A percentile compares a stretch with the other conserved stretches of the same genome.
Evolutionary conservation across 2,797 vertebrate species (phyloP).

Genomic region (Choloepus didactylus): DNA sequence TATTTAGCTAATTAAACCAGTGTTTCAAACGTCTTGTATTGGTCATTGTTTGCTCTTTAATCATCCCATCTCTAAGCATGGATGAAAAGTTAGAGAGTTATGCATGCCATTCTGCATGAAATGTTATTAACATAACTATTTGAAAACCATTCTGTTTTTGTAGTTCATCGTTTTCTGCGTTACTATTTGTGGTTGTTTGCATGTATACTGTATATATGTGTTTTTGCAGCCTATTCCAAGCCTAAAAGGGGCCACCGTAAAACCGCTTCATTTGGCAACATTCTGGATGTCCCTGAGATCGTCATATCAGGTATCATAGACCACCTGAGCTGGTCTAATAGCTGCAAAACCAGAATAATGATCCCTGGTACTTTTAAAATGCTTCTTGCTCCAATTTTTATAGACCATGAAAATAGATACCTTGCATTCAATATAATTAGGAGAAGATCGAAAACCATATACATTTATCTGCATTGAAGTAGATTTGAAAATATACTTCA

Average conservation of each 20-base stretch:
- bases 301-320: constrained; percentile 98
- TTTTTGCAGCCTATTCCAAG: constrained; percentile 97
- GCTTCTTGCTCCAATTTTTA: constrained; percentile 90
- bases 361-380: constrained; percentile 87
- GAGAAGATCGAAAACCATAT: constrained; percentile 53
- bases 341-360: constrained; percentile 89
- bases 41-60: constrained; percentile 88
- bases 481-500: constrained; percentile 24
- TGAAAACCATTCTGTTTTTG: constrained; percentile 86
- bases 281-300: constrained; percentile 99
- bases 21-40: constrained; percentile 82
- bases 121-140: constrained; percentile 88
- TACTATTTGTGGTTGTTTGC: constrained; percentile 93
- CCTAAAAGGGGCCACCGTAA: constrained; percentile 99
- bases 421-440: constrained; percentile 49
- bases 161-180: constrained; percentile 88
- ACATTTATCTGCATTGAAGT: constrained; percentile 48
- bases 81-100: constrained; percentile 88
- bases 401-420: constrained; percentile 54
- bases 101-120: constrained; percentile 91
- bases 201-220: constrained; percentile 97
- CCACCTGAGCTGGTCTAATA: constrained; percentile 90
- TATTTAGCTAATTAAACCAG: constrained; percentile 85
- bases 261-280: constrained; percentile 99
- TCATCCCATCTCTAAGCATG: constrained; percentile 89